Base-by-base conservation (phyloP, 1,140 invertebrate species). In the Stenopsyche tienmushanensis region DNA sequence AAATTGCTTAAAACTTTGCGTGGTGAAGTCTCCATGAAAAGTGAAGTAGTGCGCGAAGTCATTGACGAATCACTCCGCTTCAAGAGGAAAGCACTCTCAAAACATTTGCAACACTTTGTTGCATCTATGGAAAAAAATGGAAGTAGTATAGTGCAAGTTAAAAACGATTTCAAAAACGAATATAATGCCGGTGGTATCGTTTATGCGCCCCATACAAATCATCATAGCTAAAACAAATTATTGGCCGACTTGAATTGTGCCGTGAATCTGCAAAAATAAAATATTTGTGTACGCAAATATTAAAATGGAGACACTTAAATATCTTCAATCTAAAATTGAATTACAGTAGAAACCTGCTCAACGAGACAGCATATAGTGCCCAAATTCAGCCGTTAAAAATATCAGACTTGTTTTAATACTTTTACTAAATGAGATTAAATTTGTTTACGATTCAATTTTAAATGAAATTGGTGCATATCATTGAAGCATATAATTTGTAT, bases 61-160 rank as follows among this genome's bases (percentile, higher is more conserved):
- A 88, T 89, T 70, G 80, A 83, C 60, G 89, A 91, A 78, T 88
- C 88, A 13, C 73, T 84, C 54, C 78, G 89, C 62, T 90, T 90
- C 75, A 91, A 91, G 75, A 78, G 88, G 67, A 84, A 84, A 74
- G 79, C 78, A 20, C 78, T 90, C 8, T 84, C 86, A 39, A 79
- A 83, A 67, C 74, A 84, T 17, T 74, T 85, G 23, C 80, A 83
- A 72, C 78, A 83, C 65, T 82, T 82, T 60, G 64, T 78, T 49
- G 71, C 69, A n/a, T 75, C 75, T 24, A 72, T 81, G 64, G 80
- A 81, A 67, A 80, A 75, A 68, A 81, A 81, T 65, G 80, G 80
- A 45, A 81, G 73, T 67, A 79, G 77, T 73, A 9, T 34, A 21
- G 60, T 26, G 3, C 64, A 52, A 15, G 17, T 53, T 3, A 58